Evolutionary conservation across 1,140 invertebrate genomes (phyloP), one percentile per base, ranked within the genome.

Genomic region (Nebria ingens): DNA sequence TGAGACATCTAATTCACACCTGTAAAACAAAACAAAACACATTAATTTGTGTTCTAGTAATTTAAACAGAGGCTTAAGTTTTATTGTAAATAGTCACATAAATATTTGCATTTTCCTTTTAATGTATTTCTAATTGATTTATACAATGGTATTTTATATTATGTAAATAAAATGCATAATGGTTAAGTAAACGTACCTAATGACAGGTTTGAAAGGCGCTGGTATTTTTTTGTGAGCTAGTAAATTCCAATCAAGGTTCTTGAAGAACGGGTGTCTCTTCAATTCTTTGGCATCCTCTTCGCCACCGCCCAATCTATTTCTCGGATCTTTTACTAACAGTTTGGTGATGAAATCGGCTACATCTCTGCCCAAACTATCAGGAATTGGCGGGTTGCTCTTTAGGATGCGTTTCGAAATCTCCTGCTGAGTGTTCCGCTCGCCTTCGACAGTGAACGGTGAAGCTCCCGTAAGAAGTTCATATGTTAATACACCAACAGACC

Each of bases 401-500:
- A 96, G 74, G 61, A 98, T 97, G 49, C 94, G 79, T 65, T 84
- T 84, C 13, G 92, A 94, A 61, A 97, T 97, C 71, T 97, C 93
- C 61, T 88, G 85, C 68, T 97, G 93, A 3, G 87, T 86, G 71
- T 96, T 97, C 64, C 82, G 85, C 66, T 93, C 89, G 21, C 92
- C 91, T 60, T 96, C 91, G 1, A 95, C 87, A 3, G 93, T 96
- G 71, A 98, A 98, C n/a, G 95, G 95, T 0, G 93, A 97, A 2
- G 91, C 91, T 19, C 95, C 94, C 1, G 93, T 97, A n/a, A 98
- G 71, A 6, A 98, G 79, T 74, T 98, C 95, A 76, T 95, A 98
- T 0, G 91, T 93, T 13, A 98, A 73, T 0, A 98, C 93, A n/a
- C 94, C 94, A 0, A 98, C 85, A 52, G 91, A 93, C 93, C 93